Evolutionary conservation across 2,797 vertebrate species (phyloP).

Genomic region (Sciurus carolinensis): DNA sequence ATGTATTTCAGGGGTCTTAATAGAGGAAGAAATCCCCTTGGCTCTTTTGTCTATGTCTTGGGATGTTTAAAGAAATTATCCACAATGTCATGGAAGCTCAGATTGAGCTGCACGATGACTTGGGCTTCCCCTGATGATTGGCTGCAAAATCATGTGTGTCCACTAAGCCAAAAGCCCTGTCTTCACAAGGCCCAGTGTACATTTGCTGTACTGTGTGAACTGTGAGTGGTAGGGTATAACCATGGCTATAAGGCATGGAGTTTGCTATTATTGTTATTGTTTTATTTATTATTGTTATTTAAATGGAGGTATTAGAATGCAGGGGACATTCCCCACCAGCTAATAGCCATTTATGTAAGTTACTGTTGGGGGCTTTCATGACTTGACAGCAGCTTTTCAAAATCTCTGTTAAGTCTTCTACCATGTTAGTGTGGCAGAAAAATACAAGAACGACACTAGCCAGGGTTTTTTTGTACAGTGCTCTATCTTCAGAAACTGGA

Average conservation of each 20-base stretch:
- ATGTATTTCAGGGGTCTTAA: constrained; percentile 78
- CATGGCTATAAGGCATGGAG: no score
- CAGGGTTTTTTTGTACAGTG: constrained; percentile 59
- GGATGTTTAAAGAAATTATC: constrained; percentile 81
- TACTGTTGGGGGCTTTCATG: constrained; percentile 80
- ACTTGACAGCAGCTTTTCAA: constrained; percentile 85
- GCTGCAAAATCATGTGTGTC: not conserved
- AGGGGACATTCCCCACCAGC: no score
- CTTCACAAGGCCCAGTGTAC: not conserved
- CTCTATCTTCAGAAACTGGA: constrained; percentile 63
- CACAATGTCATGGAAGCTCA: not conserved
- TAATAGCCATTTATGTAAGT: constrained; percentile 84
- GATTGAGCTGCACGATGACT: constrained; percentile 61
- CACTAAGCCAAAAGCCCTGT: not conserved
- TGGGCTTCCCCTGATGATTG: constrained; percentile 81
- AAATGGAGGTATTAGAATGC: no score
- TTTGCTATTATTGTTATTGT: no score
- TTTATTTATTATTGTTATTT: no score
- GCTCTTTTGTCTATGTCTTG: constrained; percentile 81
- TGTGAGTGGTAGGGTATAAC: no score
- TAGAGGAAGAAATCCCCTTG: constrained; percentile 81
- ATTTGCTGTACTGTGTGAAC: not conserved
- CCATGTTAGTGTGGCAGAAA: constrained; percentile 80
- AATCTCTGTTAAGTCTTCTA: constrained; percentile 80
- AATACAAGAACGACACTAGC: constrained; percentile 71